Percentiles rank a stretch among this genome's conserved stretches.
phyloP scores from a whole-genome alignment of 2,797 vertebrate species.

The Menidia menidia region DNA sequence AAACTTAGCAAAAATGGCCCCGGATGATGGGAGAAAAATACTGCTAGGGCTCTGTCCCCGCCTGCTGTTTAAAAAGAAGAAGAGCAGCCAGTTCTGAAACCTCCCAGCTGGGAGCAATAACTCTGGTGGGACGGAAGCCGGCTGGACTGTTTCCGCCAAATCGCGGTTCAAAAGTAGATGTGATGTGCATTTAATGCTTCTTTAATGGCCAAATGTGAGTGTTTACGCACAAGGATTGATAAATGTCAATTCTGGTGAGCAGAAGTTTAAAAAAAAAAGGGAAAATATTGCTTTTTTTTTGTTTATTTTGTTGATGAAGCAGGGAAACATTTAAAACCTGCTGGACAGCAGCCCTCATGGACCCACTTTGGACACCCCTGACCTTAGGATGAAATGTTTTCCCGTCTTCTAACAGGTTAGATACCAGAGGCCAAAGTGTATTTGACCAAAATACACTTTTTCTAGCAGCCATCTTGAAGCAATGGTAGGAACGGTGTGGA shows the following conservation, averaged over 20 bases:
- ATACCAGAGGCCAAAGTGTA: background rate
- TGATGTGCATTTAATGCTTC: background rate
- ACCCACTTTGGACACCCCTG: no score
- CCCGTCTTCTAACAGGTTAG: constrained; percentile 11
- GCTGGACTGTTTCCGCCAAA: background rate
- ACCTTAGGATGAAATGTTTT: no score
- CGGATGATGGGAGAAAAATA: background rate
- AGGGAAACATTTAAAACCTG: no score
- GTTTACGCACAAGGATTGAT: background rate
- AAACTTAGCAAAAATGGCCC: no score
- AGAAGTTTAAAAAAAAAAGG: no score
- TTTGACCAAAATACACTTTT: background rate
- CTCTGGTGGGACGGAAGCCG: background rate
- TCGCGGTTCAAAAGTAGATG: background rate
- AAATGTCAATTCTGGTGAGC: background rate
- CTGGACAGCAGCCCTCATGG: no score
- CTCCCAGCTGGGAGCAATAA: constrained; percentile 47
- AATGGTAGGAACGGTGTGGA: no score
- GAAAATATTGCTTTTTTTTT: no score
- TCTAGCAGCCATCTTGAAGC: background rate
- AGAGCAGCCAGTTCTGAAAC: background rate
- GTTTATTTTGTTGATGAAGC: no score
- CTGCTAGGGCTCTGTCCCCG: constrained; percentile 39
- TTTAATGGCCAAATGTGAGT: background rate
- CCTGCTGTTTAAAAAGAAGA: constrained; percentile 40